These are phyloP conservation scores for Passer montanus DNA, from an alignment of 2,113 vertebrate species.

Conservation along the genomic window DNA sequence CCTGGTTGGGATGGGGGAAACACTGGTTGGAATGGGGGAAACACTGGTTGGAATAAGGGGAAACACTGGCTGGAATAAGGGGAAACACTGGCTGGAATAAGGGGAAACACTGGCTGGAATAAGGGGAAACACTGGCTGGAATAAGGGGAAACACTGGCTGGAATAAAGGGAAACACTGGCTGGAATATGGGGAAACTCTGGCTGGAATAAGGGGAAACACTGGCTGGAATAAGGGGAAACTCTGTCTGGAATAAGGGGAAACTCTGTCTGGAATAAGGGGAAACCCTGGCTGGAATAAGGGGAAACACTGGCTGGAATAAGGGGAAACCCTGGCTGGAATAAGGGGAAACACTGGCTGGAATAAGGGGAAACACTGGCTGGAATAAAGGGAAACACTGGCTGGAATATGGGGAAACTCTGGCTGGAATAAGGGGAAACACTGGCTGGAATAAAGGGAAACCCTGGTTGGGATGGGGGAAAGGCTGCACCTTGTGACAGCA, in stretches of 20 bases:
- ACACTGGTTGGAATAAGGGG: too few relatives aligned
- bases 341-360: not conserved
- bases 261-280: not conserved
- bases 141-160: accelerated
- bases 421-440: not conserved
- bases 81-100: not conserved
- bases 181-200: too few relatives aligned
- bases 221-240: too few relatives aligned
- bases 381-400: too few relatives aligned
- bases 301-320: too few relatives aligned
- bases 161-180: not conserved
- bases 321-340: too few relatives aligned
- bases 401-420: not conserved
- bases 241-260: accelerated
- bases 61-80: too few relatives aligned
- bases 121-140: too few relatives aligned
- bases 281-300: not conserved
- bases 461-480: not conserved
- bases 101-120: not conserved
- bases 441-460: not conserved
- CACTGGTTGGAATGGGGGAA: not conserved
- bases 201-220: too few relatives aligned
- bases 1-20: not conserved
- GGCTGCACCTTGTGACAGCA: not conserved
- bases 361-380: not conserved